phyloP scores from a whole-genome alignment of 1,140 invertebrate species.

The Homarus americanus region DNA sequence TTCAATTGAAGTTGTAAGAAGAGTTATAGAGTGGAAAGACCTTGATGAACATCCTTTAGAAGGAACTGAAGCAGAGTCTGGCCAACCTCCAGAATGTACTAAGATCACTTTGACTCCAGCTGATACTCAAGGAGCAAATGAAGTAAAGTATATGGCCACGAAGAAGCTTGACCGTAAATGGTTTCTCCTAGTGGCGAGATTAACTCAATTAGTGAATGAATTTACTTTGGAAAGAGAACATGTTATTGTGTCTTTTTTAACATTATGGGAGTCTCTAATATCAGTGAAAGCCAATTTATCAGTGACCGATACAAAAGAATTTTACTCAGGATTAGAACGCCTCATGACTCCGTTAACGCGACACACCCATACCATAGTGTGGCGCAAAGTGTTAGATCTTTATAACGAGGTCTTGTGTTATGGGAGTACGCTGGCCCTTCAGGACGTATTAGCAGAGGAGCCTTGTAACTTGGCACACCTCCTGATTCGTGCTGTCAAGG shows the following conservation, averaged over 20 bases:
- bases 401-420: constrained; percentile 94
- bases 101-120: constrained; percentile 64
- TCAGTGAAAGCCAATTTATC: constrained; percentile 93
- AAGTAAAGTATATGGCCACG: constrained; percentile 88
- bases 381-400: constrained; percentile 89
- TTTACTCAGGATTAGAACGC: constrained; percentile 89
- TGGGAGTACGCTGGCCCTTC: constrained; percentile 90
- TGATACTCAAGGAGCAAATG: constrained; percentile 72
- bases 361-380: constrained; percentile 87
- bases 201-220: constrained; percentile 80
- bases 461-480: constrained; percentile 91
- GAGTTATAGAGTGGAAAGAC: constrained; percentile 92
- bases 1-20: constrained; percentile 89
- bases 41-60: constrained; percentile 89
- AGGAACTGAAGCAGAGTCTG: constrained; percentile 80
- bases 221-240: constrained; percentile 82
- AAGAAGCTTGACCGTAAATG: constrained; percentile 90
- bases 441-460: constrained; percentile 91
- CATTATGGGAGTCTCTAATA: constrained; percentile 93
- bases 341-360: constrained; percentile 87
- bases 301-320: constrained; percentile 91
- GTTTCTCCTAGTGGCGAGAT: constrained; percentile 85
- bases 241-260: constrained; percentile 88
- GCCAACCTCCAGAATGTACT: constrained; percentile 57
- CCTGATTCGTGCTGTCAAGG: constrained; percentile 90